Evolutionary conservation across 2,888 invertebrate species (phyloP).

Genomic region (Drepanosiphum platanoidis): DNA sequence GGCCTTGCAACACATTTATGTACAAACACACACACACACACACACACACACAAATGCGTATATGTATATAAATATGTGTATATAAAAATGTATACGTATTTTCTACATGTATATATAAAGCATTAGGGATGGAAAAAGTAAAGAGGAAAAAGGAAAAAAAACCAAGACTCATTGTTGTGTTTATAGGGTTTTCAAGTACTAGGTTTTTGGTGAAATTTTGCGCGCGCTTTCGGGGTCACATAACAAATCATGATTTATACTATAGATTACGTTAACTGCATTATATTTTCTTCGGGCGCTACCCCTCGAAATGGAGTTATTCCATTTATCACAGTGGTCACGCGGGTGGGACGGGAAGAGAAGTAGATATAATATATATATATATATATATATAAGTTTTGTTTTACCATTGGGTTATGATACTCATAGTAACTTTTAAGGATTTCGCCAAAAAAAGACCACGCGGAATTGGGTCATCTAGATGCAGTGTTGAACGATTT

Average conservation of each 20-base stretch:
- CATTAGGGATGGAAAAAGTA: conserved; percentile 7
- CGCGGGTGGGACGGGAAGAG: background rate
- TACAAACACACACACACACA: background rate
- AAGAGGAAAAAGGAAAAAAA: conserved; percentile 17
- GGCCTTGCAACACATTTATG: conserved; percentile 1
- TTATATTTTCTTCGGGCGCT: conserved; percentile 52
- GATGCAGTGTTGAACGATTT: background rate
- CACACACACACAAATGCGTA: background rate
- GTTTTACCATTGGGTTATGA: conserved; percentile 50
- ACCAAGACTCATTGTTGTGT: conserved; percentile 58
- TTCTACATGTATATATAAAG: background rate
- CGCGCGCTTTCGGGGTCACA: conserved; percentile 19
- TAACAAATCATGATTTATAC: conserved; percentile 61
- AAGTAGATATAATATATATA: background rate
- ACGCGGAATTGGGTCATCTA: background rate
- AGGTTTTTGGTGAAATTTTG: conserved; percentile 56
- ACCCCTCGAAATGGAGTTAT: conserved; percentile 55
- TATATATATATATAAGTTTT: conserved; percentile 31
- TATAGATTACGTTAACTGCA: conserved; percentile 61
- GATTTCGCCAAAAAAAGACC: conserved; percentile 15
- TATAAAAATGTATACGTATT: background rate
- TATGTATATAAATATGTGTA: background rate
- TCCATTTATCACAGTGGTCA: conserved; percentile 58
- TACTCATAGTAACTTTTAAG: conserved; percentile 11
- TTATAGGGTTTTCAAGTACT: conserved; percentile 37